These are phyloP conservation scores for Diceros bicornis DNA, from an alignment of 2,797 vertebrate genomes.

Conservation along the genomic window DNA sequence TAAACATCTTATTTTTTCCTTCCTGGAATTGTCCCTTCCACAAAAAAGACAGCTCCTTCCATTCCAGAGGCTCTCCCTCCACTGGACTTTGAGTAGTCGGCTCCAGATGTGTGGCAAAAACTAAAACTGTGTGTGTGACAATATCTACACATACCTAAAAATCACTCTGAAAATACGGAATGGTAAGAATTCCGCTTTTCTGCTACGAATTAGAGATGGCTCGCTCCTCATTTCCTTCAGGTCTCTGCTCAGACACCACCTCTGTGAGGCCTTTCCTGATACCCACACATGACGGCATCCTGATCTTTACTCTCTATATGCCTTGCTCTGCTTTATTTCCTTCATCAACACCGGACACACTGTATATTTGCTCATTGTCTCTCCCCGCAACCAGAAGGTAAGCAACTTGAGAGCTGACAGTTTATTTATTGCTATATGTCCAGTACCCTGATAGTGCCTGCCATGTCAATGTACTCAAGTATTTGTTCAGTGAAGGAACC, in stretches of 20 bases:
- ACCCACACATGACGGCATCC: not conserved
- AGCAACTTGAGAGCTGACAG: not conserved
- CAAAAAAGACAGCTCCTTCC: not conserved
- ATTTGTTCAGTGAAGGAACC: not conserved
- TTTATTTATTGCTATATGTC: not conserved
- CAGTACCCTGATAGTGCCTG: not conserved
- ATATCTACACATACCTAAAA: not conserved
- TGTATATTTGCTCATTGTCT: not conserved
- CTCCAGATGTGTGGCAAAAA: not conserved
- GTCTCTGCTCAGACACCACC: not conserved
- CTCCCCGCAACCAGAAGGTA: not conserved
- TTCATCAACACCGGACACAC: not conserved
- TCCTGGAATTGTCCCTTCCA: not conserved
- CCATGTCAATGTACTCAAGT: not conserved
- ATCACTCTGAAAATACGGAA: not conserved
- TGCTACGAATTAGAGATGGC: not conserved
- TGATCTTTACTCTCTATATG: accelerated
- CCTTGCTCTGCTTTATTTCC: not conserved
- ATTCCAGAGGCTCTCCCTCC: not conserved
- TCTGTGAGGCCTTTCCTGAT: not conserved
- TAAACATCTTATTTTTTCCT: conserved; percentile 22
- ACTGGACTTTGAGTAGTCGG: not conserved
- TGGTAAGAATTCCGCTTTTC: not conserved
- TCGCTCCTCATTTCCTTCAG: not conserved
- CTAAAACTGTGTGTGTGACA: not conserved